Evolutionary conservation across 2,888 invertebrate species (phyloP), one percentile per base, ranked within the genome.

Genomic region (Tetheella fluctuosa): DNA sequence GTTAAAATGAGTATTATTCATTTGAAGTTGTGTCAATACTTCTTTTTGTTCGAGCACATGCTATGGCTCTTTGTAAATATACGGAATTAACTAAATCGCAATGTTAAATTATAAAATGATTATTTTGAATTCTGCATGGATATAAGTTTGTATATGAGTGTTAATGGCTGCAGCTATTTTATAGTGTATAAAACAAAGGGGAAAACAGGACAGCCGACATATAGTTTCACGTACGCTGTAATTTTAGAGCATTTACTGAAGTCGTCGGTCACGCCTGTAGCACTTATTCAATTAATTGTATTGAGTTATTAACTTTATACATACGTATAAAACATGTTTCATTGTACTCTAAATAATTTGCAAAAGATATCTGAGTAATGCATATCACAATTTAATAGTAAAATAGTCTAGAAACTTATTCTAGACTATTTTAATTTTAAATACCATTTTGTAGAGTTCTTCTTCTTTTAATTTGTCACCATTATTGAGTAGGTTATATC

Each of bases 221-320:
- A 39, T 54, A 54, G 30, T n/a, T 54, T 30, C 12, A 54, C 34
- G 34, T 23, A 37, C 23, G 20, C 34, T 55, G 37, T 55, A 55
- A 55, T 55, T 55, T 34, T 2, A 37, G 15, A 20, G 67, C 66
- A 64, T 34, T 34, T 48, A 34, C 20, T 20, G 34, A 55, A 34
- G 13, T 10, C 20, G 34, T 7, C 55, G 13, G 34, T 15, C 55
- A 55, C 55, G 55, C 55, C 37, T 55, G 23, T 37, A 20, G 20
- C 55, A 55, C 20, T 55, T 55, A 55, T 55, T 55, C 34, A 25
- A 34, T 55, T 55, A 55, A 10, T 48, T 48, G 8, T 7, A 48
- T 48, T 48, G 20, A 48, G 48, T 20, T 48, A 48, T 48, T 20
- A 48, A n/a, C 17, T 48, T 48, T 20, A 48, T 17, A 42, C 17